These are phyloP conservation scores for Lycocerus yunnanus DNA, from an alignment of 2,888 invertebrate species.

Conservation along the genomic window DNA sequence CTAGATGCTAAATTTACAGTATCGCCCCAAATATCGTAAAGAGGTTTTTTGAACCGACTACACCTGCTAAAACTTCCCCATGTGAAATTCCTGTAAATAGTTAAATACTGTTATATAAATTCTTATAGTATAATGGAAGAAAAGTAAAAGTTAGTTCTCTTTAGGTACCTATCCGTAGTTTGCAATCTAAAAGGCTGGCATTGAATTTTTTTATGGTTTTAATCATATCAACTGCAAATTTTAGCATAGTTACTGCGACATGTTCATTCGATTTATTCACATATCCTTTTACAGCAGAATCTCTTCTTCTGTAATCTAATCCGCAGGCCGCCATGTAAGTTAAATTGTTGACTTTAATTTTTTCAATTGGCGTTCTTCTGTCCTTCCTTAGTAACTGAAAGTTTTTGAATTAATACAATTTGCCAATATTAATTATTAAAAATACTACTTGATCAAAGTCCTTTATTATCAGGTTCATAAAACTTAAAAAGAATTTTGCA, in stretches of 20 bases:
- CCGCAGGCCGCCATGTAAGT: constrained; percentile 98
- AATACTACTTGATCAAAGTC: constrained; percentile 85
- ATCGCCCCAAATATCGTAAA: constrained; percentile 97
- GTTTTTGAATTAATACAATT: constrained; percentile 68
- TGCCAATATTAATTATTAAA: neutral
- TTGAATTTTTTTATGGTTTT: constrained; percentile 65
- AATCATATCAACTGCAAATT: constrained; percentile 77
- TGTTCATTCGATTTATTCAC: constrained; percentile 44
- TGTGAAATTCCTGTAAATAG: constrained; percentile 75
- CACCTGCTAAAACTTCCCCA: constrained; percentile 91
- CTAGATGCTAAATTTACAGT: constrained; percentile 95
- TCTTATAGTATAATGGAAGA: no score
- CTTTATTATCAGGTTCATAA: constrained; percentile 87
- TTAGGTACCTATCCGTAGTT: constrained; percentile 71
- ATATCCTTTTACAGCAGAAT: constrained; percentile 53
- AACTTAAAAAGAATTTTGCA: constrained; percentile 54
- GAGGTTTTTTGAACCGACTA: constrained; percentile 93
- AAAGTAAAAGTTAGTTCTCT: neutral
- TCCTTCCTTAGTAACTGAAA: constrained; percentile 14
- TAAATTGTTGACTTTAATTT: constrained; percentile 95
- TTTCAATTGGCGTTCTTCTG: constrained; percentile 73
- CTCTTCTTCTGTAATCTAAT: constrained; percentile 73
- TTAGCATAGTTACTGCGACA: constrained; percentile 65
- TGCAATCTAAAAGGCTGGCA: constrained; percentile 64
- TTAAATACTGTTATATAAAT: neutral